A percentile compares a stretch with the other conserved stretches of the same genome.
phyloP scores from a whole-genome alignment of 2,888 invertebrate genomes.

The Tanytarsus gracilentus region DNA sequence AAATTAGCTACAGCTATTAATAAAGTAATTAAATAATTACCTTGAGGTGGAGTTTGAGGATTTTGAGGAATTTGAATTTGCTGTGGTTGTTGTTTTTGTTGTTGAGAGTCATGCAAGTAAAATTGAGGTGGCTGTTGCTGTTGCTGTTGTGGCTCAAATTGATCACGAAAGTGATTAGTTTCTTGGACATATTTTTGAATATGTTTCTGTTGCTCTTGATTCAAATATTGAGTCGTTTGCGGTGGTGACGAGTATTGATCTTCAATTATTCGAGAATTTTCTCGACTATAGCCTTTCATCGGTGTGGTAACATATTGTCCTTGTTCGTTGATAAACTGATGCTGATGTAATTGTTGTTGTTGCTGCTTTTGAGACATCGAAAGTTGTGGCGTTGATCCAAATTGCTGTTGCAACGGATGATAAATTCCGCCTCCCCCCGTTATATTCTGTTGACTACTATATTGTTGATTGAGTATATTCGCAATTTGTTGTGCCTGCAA shows the following conservation, averaged over 20 bases:
- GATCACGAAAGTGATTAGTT: conserved; percentile 32
- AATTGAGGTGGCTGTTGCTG: conserved; percentile 39
- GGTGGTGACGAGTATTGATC: conserved; percentile 20
- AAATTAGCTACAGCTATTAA: too few species aligned
- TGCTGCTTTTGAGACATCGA: conserved; percentile 32
- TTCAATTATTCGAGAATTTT: conserved; percentile 25
- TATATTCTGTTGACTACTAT: conserved; percentile 47
- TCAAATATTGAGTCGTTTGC: conserved; percentile 38
- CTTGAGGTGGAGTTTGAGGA: conserved; percentile 37
- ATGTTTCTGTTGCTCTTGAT: conserved; percentile 43
- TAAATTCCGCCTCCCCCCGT: conserved; percentile 45
- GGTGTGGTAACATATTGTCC: conserved; percentile 32
- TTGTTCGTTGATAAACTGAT: conserved; percentile 44
- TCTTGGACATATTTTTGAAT: conserved; percentile 30
- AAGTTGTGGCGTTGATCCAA: conserved; percentile 43
- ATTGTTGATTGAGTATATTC: conserved; percentile 44
- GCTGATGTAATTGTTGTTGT: conserved; percentile 39
- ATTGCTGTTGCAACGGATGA: conserved; percentile 37
- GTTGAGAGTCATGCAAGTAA: conserved; percentile 40
- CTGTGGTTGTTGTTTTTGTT: conserved; percentile 34
- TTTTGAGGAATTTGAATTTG: conserved; percentile 38
- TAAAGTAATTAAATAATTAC: too few species aligned
- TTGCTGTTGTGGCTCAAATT: conserved; percentile 32
- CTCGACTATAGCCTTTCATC: conserved; percentile 7
- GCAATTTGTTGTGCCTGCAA: conserved; percentile 49